phyloP scores from a whole-genome alignment of 2,888 invertebrate genomes.

The Frankliniella intonsa region DNA sequence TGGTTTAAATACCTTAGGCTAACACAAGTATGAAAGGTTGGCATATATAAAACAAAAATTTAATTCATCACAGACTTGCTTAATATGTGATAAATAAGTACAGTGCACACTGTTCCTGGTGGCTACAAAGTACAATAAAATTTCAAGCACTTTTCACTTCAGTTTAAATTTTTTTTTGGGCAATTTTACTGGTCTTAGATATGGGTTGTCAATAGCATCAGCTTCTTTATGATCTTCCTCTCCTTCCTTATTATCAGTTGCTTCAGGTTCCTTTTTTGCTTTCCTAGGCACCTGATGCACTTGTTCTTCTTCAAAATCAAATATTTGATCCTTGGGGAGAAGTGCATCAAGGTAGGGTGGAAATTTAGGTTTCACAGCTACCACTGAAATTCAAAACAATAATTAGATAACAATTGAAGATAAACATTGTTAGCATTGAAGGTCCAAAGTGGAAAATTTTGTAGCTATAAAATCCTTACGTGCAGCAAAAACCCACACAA shows the following conservation, averaged over 20 bases:
- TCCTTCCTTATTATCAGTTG: constrained; percentile 46
- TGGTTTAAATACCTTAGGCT: too few relatives aligned
- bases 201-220: constrained; percentile 68
- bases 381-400: constrained; percentile 58
- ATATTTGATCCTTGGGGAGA: constrained; percentile 89
- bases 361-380: constrained; percentile 77
- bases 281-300: constrained; percentile 41
- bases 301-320: constrained; percentile 81
- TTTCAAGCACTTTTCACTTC: constrained; percentile 31
- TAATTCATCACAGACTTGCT: not conserved
- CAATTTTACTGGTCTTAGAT: constrained; percentile 54
- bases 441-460: constrained; percentile 26
- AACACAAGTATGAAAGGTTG: too few relatives aligned
- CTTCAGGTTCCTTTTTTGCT: constrained; percentile 44
- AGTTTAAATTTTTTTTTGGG: constrained; percentile 45
- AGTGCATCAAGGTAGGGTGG: constrained; percentile 82
- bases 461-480: not conserved
- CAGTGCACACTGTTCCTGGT: not conserved
- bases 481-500: not conserved
- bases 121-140: not conserved
- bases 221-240: constrained; percentile 49
- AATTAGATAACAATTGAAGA: not conserved
- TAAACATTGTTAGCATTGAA: constrained; percentile 16
- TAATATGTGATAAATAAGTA: not conserved
- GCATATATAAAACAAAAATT: not conserved